Evolutionary conservation across 2,888 invertebrate species (phyloP).

Genomic region (Yponomeuta evonymella): DNA sequence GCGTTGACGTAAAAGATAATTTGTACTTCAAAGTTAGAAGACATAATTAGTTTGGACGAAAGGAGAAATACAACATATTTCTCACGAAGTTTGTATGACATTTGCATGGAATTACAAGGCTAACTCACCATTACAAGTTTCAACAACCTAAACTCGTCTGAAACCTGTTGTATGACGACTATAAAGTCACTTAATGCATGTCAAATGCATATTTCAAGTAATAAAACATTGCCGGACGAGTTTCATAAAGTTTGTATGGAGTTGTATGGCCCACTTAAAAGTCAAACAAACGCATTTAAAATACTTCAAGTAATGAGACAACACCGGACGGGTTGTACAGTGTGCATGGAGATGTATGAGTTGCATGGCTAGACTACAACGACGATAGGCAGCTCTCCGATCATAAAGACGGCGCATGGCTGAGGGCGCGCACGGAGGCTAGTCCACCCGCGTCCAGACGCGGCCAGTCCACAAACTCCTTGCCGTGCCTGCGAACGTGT

Average conservation of each 20-base stretch:
- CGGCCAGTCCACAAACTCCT: constrained; percentile 97
- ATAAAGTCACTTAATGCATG: background rate
- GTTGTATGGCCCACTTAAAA: background rate
- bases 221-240: background rate
- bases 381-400: constrained; percentile 54
- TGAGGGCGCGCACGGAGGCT: constrained; percentile 41
- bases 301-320: background rate
- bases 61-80: too few species aligned
- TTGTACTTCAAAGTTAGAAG: background rate
- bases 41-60: too few species aligned
- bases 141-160: background rate
- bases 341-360: background rate
- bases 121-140: background rate
- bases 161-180: too few species aligned
- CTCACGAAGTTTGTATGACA: background rate
- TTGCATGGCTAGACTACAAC: constrained; percentile 46
- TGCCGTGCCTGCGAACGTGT: constrained; percentile 80
- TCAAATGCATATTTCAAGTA: background rate
- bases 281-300: background rate
- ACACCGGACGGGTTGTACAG: background rate
- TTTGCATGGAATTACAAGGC: background rate
- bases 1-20: background rate
- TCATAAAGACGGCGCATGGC: constrained; percentile 58
- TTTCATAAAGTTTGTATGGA: background rate
- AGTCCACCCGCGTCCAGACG: constrained; percentile 75